phyloP scores from a whole-genome alignment of 2,113 vertebrate species.

The Galemys pyrenaicus region DNA sequence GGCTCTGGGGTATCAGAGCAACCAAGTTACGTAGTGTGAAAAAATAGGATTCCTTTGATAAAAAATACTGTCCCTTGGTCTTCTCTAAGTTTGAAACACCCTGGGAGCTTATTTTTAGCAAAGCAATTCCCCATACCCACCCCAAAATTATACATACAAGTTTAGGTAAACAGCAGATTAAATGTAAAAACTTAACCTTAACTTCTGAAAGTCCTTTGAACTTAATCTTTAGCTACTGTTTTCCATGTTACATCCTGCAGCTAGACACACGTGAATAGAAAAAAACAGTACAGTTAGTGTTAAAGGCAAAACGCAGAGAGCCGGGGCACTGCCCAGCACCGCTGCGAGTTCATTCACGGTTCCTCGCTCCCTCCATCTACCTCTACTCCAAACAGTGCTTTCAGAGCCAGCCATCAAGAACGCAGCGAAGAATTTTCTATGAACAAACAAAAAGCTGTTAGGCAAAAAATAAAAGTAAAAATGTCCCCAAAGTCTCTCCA shows the following conservation, averaged over 20 bases:
- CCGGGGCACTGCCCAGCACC: constrained; percentile 88
- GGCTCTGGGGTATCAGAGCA: constrained; percentile 74
- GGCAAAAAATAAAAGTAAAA: constrained; percentile 88
- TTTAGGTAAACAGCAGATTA: constrained; percentile 93
- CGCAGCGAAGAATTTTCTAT: constrained; percentile 85
- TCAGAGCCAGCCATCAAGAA: constrained; percentile 87
- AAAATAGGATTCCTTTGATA: constrained; percentile 87
- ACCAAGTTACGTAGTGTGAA: constrained; percentile 81
- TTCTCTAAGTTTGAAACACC: constrained; percentile 75
- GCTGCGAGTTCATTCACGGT: constrained; percentile 84
- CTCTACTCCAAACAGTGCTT: constrained; percentile 78
- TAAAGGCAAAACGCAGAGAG: constrained; percentile 97
- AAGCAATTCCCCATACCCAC: constrained; percentile 82
- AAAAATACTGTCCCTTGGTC: constrained; percentile 83
- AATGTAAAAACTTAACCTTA: constrained; percentile 90
- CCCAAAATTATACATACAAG: constrained; percentile 84
- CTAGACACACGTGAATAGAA: constrained; percentile 97
- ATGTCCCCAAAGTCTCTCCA: constrained; percentile 84
- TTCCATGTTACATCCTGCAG: constrained; percentile 93
- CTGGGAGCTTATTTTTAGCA: constrained; percentile 83
- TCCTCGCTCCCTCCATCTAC: constrained; percentile 75
- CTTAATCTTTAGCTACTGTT: constrained; percentile 93
- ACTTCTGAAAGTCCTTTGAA: constrained; percentile 89
- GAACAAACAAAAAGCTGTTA: constrained; percentile 92
- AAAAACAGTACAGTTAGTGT: constrained; percentile 97